Percentiles rank a stretch among this genome's conserved stretches.
Evolutionary conservation across 2,888 invertebrate genomes (phyloP).

Genomic region (Trachelus troglodyta): DNA sequence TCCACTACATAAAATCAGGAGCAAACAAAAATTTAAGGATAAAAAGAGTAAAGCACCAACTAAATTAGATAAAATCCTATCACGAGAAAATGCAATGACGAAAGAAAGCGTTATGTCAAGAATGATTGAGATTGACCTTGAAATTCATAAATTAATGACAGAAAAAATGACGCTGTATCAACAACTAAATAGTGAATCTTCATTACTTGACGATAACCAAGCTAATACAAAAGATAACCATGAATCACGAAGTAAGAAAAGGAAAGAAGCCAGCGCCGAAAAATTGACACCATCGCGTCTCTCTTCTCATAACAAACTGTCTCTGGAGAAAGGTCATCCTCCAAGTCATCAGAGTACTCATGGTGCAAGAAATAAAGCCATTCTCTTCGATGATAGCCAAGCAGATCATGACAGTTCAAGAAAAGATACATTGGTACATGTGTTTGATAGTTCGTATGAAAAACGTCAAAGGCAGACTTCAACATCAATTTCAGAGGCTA

Average conservation of each 20-base stretch:
- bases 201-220: neutral
- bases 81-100: constrained; percentile 24
- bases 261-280: neutral
- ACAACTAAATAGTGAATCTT: constrained; percentile 66
- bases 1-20: constrained; percentile 39
- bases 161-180: constrained; percentile 72
- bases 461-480: neutral
- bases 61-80: constrained; percentile 22
- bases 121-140: constrained; percentile 73
- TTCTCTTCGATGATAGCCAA: neutral
- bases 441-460: neutral
- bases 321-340: neutral
- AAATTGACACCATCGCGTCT: neutral
- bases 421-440: neutral
- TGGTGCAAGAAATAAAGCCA: neutral
- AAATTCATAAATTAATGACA: constrained; percentile 70
- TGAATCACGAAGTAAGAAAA: neutral
- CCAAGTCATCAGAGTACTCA: neutral
- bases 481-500: neutral
- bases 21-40: constrained; percentile 38
- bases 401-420: neutral
- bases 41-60: constrained; percentile 25
- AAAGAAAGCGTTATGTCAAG: constrained; percentile 67
- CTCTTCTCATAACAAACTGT: neutral
- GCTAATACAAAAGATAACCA: neutral